Base-by-base conservation (phyloP, 1,140 invertebrate genomes). In the Zaprionus inermis region DNA sequence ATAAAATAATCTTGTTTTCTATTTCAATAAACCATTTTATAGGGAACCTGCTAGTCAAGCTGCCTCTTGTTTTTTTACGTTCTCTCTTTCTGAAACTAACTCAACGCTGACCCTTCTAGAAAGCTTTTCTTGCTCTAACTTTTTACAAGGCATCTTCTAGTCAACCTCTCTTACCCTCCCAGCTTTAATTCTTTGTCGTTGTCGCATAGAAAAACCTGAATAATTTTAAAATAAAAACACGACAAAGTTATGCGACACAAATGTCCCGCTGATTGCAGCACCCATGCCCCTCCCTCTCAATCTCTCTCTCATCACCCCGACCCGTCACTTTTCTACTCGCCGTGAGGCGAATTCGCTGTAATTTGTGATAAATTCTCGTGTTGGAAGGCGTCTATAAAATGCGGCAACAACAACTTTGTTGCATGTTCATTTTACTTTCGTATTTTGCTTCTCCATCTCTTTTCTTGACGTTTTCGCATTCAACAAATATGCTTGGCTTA, bases 311-410 rank as follows among this genome's bases (percentile, higher is more conserved):
- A n/a, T n/a, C n/a, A n/a, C n/a, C n/a, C n/a, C n/a, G n/a, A n/a
- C n/a, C n/a, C n/a, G n/a, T n/a, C n/a, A n/a, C n/a, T n/a, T n/a
- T n/a, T n/a, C n/a, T n/a, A n/a, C 51, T 24, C 16, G 9, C 32
- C 24, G 24, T 28, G 24, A 28, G 34, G 34, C 32, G 34, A 64
- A 22, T 58, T 60, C 32, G 30, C 65, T 51, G 57, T 38, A 70
- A 41, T 57, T 61, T 70, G 49, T 59, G 32, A 51, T 78, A 81
- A 67, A 81, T 75, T 75, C 61, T 74, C 72, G 52, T 72, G 67
- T 69, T 83, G 78, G 78, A 82, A 78, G 75, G 74, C 79, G 79
- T 81, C 52, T 70, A 74, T 81, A 81, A 81, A 81, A 74, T 78
- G 65, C 79, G 55, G 22, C 30, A 32, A n/a, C 38, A 36, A 71